A percentile compares a stretch with the other conserved stretches of the same genome.
phyloP scores from a whole-genome alignment of 1,140 invertebrate genomes.

The Portunus trituberculatus region DNA sequence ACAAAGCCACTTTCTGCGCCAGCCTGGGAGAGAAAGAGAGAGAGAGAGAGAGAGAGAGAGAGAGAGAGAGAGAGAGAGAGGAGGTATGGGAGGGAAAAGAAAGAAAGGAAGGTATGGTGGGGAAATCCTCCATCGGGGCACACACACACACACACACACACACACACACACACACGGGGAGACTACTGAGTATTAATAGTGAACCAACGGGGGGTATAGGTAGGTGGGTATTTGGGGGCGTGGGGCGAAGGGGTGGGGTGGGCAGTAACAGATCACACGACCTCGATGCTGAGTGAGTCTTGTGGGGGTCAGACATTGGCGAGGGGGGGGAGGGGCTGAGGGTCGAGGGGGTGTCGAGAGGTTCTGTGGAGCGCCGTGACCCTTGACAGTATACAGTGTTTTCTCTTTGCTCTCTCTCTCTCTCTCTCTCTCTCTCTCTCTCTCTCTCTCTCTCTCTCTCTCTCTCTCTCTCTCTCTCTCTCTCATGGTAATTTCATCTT shows the following conservation, averaged over 20 bases:
- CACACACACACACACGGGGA: background rate
- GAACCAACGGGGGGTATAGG: background rate
- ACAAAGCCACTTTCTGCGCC: background rate
- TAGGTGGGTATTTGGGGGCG: no score
- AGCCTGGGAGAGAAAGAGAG: background rate
- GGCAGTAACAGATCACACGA: no score
- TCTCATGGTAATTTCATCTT: no score
- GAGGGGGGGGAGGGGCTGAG: no score
- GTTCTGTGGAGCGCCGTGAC: no score
- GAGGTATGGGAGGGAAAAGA: background rate
- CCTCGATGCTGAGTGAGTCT: no score
- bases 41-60: background rate
- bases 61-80: constrained; percentile 31
- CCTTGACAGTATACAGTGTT: no score
- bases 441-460: background rate
- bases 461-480: background rate
- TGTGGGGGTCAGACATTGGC: no score
- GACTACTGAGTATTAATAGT: background rate
- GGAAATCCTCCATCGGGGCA: background rate
- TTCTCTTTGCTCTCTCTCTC: background rate
- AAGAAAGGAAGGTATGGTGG: background rate
- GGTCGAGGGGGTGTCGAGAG: no score
- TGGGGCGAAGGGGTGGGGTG: no score
- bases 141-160: background rate
- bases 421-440: background rate